A percentile compares a stretch with the other conserved stretches of the same genome.
phyloP scores from a whole-genome alignment of 2,888 invertebrate genomes.

The Meganola albula region DNA sequence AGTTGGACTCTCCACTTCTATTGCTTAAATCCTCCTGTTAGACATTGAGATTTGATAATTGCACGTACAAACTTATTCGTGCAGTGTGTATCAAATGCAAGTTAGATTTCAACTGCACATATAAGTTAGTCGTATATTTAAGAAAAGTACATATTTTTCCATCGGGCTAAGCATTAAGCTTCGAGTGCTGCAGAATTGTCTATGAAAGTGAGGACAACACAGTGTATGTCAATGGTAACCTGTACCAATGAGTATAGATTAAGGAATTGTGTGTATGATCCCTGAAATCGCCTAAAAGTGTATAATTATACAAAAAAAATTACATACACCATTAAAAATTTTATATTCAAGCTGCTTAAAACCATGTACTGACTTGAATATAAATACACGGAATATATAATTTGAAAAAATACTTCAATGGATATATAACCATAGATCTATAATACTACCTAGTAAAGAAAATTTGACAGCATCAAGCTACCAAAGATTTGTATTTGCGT shows the following conservation, averaged over 20 bases:
- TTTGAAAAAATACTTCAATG: too few species aligned
- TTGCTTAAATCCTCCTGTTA: slow-evolving; percentile 70
- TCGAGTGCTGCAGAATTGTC: slow-evolving; percentile 53
- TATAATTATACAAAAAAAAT: slow-evolving; percentile 6
- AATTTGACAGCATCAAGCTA: too few species aligned
- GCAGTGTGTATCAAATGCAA: slow-evolving; percentile 23
- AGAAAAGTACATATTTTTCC: slow-evolving; percentile 22
- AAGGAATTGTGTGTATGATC: slow-evolving; percentile 26
- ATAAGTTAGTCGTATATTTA: slow-evolving; percentile 37
- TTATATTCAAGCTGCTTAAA: not conserved
- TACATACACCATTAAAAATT: slow-evolving; percentile 1
- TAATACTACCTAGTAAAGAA: too few species aligned
- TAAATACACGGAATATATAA: too few species aligned
- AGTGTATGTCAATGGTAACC: slow-evolving; percentile 43
- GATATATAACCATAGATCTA: too few species aligned
- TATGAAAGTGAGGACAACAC: slow-evolving; percentile 69
- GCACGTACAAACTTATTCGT: slow-evolving; percentile 47
- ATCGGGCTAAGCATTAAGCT: slow-evolving; percentile 26
- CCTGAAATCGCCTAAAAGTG: too few species aligned
- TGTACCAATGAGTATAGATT: slow-evolving; percentile 28
- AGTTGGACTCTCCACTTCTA: slow-evolving; percentile 57
- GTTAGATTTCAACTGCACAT: slow-evolving; percentile 27
- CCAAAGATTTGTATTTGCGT: too few species aligned
- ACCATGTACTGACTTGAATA: too few species aligned
- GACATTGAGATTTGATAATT: slow-evolving; percentile 54